These are phyloP conservation scores for Carassius carassius DNA, from an alignment of 2,113 vertebrate genomes.

Conservation along the genomic window DNA sequence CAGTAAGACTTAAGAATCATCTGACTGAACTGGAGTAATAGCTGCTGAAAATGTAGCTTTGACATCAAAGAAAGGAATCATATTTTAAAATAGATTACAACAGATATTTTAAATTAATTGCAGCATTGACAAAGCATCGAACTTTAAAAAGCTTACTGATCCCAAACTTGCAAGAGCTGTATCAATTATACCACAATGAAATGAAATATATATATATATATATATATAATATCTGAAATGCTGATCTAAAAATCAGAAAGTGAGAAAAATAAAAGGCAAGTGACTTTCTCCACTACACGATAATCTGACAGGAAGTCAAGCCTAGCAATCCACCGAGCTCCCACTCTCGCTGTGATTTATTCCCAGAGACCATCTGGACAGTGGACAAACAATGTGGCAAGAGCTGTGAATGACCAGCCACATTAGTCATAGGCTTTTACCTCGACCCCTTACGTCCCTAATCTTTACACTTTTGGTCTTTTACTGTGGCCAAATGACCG, in stretches of 20 bases:
- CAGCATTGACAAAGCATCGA: not conserved
- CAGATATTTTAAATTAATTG: not conserved
- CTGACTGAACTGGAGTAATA: not conserved
- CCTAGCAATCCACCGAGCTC: conserved; percentile 50
- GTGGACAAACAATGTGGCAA: conserved; percentile 72
- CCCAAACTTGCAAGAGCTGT: too few species aligned
- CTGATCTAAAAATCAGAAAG: not conserved
- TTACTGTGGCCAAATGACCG: conserved; percentile 69
- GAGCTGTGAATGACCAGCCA: conserved; percentile 66
- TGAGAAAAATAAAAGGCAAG: conserved; percentile 26
- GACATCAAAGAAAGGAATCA: not conserved
- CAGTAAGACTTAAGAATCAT: not conserved
- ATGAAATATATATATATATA: too few species aligned
- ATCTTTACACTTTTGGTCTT: conserved; percentile 73
- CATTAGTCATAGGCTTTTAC: conserved; percentile 88
- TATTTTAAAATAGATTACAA: not conserved
- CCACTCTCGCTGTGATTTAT: conserved; percentile 70
- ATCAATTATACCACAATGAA: too few species aligned
- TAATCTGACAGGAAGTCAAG: conserved; percentile 53
- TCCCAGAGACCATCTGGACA: conserved; percentile 78
- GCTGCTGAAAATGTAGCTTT: not conserved
- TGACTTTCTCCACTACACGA: conserved; percentile 40
- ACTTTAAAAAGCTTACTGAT: not conserved
- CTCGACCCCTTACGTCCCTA: conserved; percentile 73
- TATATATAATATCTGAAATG: too few species aligned